Evolutionary conservation across 2,888 invertebrate species (phyloP), one percentile per base, ranked within the genome.

Genomic region (Diarsia brunnea): DNA sequence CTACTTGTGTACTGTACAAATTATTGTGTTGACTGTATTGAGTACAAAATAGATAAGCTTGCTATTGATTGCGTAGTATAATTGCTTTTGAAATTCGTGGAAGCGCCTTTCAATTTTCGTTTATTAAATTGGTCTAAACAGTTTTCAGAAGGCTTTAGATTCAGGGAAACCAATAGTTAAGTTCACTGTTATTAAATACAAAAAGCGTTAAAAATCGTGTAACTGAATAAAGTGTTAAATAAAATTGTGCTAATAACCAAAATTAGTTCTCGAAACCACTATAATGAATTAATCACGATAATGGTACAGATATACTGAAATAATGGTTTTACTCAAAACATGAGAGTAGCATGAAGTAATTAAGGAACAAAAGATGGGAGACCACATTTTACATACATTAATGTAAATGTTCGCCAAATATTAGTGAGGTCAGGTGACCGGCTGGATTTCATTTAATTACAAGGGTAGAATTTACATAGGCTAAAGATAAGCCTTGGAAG

Each of bases 401-500:
- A 86, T 84, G 82, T 78, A 78, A 76, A 73, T 67, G 66, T 27
- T 68, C 66, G 61, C 12, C 76, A 82, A 85, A 85, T 82, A 85
- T 87, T 79, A 66, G 70, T 63, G 24, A 69, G 73, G 73, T 82
- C 78, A 75, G 75, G 79, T 79, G 79, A 78, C 73, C 73, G 76
- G 70, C 11, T 38, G n/a, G 53, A 69, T 84, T 84, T 82, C 72
- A 85, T 79, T 64, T 58, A 82, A 79, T 87, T 85, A 82, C 43
- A 75, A 79, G 84, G 87, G 86, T 78, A 65, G 43, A 55, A 77
- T 82, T 87, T 81, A 82, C 78, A 66, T 69, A 78, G 69, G 78
- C 38, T 53, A 31, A 63, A 75, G 75, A 76, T 78, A 70, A 45
- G 38, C 60, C 63, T 58, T 49, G 68, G 66, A 79, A 58, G 73